A percentile compares a stretch with the other conserved stretches of the same genome.
These are phyloP conservation scores for Serranus cabrilla DNA, from an alignment of 2,797 vertebrate species.

Conservation along the genomic window DNA sequence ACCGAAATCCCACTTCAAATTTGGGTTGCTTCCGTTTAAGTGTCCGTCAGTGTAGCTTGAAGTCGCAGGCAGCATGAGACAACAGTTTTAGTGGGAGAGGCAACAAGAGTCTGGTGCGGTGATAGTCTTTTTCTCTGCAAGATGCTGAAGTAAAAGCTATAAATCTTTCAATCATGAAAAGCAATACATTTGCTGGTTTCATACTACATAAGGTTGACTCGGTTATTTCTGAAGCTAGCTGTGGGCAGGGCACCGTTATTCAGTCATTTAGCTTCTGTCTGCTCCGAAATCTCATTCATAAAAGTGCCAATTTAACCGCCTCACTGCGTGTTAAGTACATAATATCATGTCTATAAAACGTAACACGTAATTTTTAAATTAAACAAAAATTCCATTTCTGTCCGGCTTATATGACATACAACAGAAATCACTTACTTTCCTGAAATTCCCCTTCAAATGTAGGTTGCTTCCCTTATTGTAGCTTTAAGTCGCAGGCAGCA, in stretches of 20 bases:
- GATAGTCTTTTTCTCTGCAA: too few species aligned
- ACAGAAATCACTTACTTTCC: fast-evolving
- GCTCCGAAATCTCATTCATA: too few species aligned
- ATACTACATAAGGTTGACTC: too few species aligned
- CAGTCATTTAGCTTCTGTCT: too few species aligned
- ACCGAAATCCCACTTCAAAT: fast-evolving
- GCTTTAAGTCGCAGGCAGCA: background rate
- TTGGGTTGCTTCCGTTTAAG: fast-evolving
- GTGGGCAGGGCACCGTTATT: slow-evolving; percentile 8
- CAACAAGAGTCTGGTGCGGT: too few species aligned
- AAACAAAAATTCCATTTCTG: fast-evolving
- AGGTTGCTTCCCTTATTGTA: fast-evolving
- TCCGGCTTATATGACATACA: background rate
- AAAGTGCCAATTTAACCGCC: background rate
- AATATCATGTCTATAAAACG: too few species aligned
- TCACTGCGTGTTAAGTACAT: fast-evolving
- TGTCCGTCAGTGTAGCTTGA: background rate
- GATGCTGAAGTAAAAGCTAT: too few species aligned
- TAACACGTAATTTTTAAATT: fast-evolving
- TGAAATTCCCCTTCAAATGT: too few species aligned
- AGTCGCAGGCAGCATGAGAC: background rate
- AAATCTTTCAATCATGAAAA: too few species aligned
- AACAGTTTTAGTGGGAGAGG: too few species aligned
- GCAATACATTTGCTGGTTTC: too few species aligned
- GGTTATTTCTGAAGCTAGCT: too few species aligned